phyloP scores from a whole-genome alignment of 2,113 vertebrate species.

The Dendrocopos noguchii region DNA sequence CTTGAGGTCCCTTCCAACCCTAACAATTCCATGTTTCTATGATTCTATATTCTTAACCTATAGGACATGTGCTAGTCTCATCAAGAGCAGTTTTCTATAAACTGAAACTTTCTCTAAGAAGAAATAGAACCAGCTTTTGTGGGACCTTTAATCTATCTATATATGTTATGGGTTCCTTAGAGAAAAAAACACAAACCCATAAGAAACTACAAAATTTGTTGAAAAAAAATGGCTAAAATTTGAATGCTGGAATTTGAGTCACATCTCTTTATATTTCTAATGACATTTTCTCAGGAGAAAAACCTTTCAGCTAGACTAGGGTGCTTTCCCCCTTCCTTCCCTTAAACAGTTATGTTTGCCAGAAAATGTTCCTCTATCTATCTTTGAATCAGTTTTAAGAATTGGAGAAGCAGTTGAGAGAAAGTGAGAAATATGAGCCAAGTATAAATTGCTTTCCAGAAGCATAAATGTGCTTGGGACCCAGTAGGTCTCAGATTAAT shows the following conservation, averaged over 20 bases:
- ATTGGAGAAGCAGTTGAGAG: not conserved
- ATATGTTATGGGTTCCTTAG: too few species aligned
- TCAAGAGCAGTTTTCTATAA: not conserved
- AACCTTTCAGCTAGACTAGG: not conserved
- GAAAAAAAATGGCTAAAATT: not conserved
- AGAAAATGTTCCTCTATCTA: not conserved
- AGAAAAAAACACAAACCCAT: not conserved
- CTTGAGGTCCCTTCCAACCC: too few species aligned
- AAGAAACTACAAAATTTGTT: not conserved
- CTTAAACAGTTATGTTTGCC: not conserved
- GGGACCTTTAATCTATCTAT: fast-evolving
- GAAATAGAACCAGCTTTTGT: not conserved
- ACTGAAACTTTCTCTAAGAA: not conserved
- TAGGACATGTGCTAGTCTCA: not conserved
- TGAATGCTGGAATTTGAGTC: not conserved
- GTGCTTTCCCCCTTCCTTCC: not conserved
- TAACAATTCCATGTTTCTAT: too few species aligned
- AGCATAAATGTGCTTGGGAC: not conserved
- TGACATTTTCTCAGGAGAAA: not conserved
- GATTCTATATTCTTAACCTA: not conserved
- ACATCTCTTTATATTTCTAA: not conserved
- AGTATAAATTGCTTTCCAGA: not conserved
- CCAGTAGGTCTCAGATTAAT: not conserved
- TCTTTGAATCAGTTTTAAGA: not conserved
- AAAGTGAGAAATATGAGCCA: not conserved